Evolutionary conservation across 2,797 vertebrate species (phyloP), one percentile per base, ranked within the genome.

Genomic region (Hydrocynus forskahlii): DNA sequence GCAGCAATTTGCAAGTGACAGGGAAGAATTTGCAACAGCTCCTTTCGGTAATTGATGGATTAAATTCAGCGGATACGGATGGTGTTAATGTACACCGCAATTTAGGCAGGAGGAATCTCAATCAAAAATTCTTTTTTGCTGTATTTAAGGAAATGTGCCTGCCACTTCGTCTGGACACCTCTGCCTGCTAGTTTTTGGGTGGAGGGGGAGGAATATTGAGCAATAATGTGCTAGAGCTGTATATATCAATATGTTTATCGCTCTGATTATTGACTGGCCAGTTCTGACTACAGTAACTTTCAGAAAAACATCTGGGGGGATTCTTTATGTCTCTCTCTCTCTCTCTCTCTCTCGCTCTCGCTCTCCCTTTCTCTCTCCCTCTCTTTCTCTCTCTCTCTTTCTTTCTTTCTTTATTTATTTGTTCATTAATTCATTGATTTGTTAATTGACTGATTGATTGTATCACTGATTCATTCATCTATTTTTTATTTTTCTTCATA

Each of bases 41-140:
- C 90, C 91, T 70, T 92, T 93, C 86, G 87, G 91, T 94, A 95
- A 94, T 94, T 94, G 93, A 94, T 91, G 92, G 93, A 95, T 94
- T 94, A 94, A 94, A 95, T 94, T 94, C 90, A 66, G 89, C 89
- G 88, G 91, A 89, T 91, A 91, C 89, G 88, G 91, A 89, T 90
- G 91, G 87, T 91, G 89, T 92, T 94, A 92, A 94, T 92, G 91
- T 92, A 88, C 84, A 60, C 88, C 86, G 90, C 92, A 89, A 93
- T 94, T 93, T 93, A 87, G 84, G 87, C 81, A 86, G 91, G 91
- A 90, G 80, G 60, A 90, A 91, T 86, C 88, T 88, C 88, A 92
- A 90, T 93, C 89, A 87, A 86, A 81, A 85, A 87, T 50, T 45
- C 60, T 75, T 64, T 75, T 89, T 89, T 83, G 85, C 80, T 79